phyloP scores from a whole-genome alignment of 2,888 invertebrate genomes.

The Drosophila paucipuncta region DNA sequence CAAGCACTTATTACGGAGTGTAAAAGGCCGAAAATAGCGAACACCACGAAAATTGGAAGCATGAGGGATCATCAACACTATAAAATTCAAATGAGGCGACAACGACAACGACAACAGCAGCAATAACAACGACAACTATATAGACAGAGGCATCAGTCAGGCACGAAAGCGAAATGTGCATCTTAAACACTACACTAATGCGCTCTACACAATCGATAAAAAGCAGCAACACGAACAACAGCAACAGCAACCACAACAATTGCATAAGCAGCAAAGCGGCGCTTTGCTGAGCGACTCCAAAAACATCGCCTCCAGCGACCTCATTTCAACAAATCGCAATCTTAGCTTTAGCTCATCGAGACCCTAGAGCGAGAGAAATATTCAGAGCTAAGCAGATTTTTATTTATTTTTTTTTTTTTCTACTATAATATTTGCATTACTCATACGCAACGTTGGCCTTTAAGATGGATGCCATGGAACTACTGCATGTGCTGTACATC shows the following conservation, averaged over 20 bases:
- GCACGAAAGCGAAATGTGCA: slow-evolving; percentile 68
- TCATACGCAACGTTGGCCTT: slow-evolving; percentile 53
- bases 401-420: background rate
- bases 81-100: slow-evolving; percentile 65
- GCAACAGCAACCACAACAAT: slow-evolving; percentile 36
- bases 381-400: slow-evolving; percentile 7
- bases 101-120: slow-evolving; percentile 21
- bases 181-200: slow-evolving; percentile 51
- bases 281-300: slow-evolving; percentile 28
- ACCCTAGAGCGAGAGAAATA: slow-evolving; percentile 31
- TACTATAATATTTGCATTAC: slow-evolving; percentile 34
- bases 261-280: slow-evolving; percentile 56
- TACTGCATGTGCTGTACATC: slow-evolving; percentile 57
- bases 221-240: slow-evolving; percentile 16
- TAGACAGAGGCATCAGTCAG: slow-evolving; percentile 41
- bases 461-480: slow-evolving; percentile 63
- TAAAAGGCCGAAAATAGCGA: slow-evolving; percentile 45
- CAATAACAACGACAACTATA: slow-evolving; percentile 1
- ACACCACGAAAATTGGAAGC: slow-evolving; percentile 29
- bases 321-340: slow-evolving; percentile 71
- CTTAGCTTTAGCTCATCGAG: slow-evolving; percentile 40
- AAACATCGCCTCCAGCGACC: slow-evolving; percentile 56
- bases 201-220: slow-evolving; percentile 50
- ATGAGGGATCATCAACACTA: slow-evolving; percentile 52
- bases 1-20: slow-evolving; percentile 41